Percentiles rank a stretch among this genome's conserved stretches.
phyloP scores from a whole-genome alignment of 2,797 vertebrate genomes.

The Bradypodion pumilum region DNA sequence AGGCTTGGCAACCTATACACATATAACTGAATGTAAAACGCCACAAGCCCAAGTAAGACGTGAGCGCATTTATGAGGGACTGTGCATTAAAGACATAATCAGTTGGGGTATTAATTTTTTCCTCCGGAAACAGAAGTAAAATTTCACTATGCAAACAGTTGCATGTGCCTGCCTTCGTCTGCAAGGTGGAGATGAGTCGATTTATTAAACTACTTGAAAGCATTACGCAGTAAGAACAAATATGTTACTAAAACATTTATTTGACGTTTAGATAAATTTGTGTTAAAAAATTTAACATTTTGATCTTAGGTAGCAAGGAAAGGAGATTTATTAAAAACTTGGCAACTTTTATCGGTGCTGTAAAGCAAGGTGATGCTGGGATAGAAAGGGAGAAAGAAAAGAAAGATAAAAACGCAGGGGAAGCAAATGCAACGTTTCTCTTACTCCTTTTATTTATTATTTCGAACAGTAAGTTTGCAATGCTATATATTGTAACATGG shows the following conservation, averaged over 20 bases:
- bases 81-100: neutral
- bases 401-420: neutral
- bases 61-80: neutral
- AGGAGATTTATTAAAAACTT: neutral
- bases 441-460: neutral
- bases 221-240: neutral
- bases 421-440: neutral
- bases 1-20: neutral
- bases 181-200: neutral
- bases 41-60: neutral
- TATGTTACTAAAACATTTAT: slow-evolving; percentile 31
- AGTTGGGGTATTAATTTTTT: neutral
- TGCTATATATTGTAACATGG: neutral
- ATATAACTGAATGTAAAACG: neutral
- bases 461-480: slow-evolving; percentile 10
- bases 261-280: slow-evolving; percentile 11
- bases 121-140: neutral
- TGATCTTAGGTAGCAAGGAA: neutral
- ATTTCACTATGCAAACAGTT: neutral
- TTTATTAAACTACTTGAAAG: slow-evolving; percentile 1
- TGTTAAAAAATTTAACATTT: slow-evolving; percentile 27
- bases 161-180: no score
- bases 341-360: neutral
- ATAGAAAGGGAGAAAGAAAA: neutral
- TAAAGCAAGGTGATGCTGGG: neutral